Evolutionary conservation across 2,888 invertebrate species (phyloP), one percentile per base, ranked within the genome.

Genomic region (Ectemnius continuus): DNA sequence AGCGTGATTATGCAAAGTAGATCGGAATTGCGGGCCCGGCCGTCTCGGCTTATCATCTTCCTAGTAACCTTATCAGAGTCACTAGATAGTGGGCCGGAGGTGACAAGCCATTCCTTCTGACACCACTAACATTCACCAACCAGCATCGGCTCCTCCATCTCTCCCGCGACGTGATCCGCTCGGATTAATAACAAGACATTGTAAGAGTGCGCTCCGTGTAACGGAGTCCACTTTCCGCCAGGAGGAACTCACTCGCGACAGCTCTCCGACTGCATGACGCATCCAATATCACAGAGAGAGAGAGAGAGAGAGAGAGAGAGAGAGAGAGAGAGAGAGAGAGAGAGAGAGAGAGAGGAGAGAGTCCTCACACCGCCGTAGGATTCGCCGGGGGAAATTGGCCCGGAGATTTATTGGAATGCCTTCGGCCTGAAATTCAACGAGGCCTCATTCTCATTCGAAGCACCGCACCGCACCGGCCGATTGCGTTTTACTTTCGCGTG

Each of bases 1-100:
- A 75, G 63, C 74, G 72, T 68, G 79, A 80, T 80, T 76, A 80
- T 73, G 80, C 75, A 74, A 74, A 77, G 47, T 59, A 61, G 74
- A 65, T 79, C 65, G 47, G 45, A 73, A 67, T 80, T 71, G 62
- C 28, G 16, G 60, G 36, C 60, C 59, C 46, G 47, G 64, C 57
- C 11, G 36, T 36, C 36, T 36, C 36, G 0, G 5, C 64, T 47
- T 36, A 69, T 67, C 36, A 36, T 36, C 36, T 36, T 11, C 36
- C 36, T 36, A 11, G 36, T 11, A 36, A 14, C 11, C 4, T 47
- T 74, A 70, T 70, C 67, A 18, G 16, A 61, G 16, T 36, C 11
- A 36, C 36, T 36, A 36, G 36, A 36, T 36, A 8, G 8, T 36
- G 8, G 23, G 23, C 16, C 52, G 14, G 52, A 14, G n/a, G 60